Evolutionary conservation across 2,113 vertebrate genomes (phyloP).

Genomic region (Cavia aperea): DNA sequence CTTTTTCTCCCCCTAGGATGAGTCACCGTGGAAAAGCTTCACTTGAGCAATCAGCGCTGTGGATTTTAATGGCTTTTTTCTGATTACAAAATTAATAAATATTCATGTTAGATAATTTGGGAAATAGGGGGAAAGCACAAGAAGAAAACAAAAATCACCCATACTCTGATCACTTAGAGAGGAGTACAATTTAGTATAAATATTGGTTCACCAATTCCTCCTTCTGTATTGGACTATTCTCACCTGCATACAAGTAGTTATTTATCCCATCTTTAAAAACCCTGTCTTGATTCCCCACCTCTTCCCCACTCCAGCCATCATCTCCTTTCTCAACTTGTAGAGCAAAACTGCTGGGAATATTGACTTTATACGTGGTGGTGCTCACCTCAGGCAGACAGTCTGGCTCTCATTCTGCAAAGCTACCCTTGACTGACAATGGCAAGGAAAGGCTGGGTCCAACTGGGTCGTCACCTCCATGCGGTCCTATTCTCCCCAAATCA

Average conservation of each 20-base stretch:
- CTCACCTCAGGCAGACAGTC: background rate
- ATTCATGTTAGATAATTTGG: conserved; percentile 70
- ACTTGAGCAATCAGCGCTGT: conserved; percentile 66
- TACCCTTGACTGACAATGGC: background rate
- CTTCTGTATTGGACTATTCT: background rate
- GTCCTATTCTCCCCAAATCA: background rate
- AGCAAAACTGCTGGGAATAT: background rate
- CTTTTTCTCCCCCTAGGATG: conserved; percentile 35
- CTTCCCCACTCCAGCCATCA: background rate
- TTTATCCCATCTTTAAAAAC: background rate
- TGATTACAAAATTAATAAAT: conserved; percentile 74
- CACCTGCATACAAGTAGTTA: conserved; percentile 39
- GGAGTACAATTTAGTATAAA: conserved; percentile 42
- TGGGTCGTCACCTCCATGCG: fast-evolving
- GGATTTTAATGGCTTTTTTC: conserved; percentile 71
- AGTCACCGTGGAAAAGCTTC: conserved; percentile 62
- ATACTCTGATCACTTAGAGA: conserved; percentile 27
- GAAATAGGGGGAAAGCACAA: conserved; percentile 64
- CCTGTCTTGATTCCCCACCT: background rate
- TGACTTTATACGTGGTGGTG: background rate
- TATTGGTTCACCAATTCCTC: conserved; percentile 3
- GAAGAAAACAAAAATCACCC: conserved; percentile 67
- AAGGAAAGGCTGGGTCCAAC: background rate
- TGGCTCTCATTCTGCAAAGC: background rate
- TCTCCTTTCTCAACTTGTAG: background rate